phyloP scores from a whole-genome alignment of 2,888 invertebrate genomes.

The Carterocephalus palaemon region DNA sequence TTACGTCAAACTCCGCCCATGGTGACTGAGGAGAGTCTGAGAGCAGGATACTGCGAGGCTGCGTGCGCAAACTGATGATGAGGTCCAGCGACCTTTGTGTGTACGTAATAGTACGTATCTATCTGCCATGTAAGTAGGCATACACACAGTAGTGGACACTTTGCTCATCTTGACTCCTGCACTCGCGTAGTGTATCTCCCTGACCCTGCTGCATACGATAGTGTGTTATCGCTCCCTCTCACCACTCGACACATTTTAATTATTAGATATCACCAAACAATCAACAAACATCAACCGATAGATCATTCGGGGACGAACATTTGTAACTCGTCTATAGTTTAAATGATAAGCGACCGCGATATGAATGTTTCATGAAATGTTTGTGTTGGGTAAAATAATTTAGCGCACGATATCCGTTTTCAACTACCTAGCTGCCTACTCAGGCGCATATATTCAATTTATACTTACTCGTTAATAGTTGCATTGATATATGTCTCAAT shows the following conservation, averaged over 20 bases:
- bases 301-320: slow-evolving; percentile 4
- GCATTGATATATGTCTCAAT: too few relatives aligned
- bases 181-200: slow-evolving; percentile 46
- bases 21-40: too few relatives aligned
- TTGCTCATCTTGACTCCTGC: slow-evolving; percentile 46
- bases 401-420: background rate
- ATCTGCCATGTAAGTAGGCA: slow-evolving; percentile 1
- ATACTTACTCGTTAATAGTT: too few relatives aligned
- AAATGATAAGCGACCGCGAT: slow-evolving; percentile 9
- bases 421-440: too few relatives aligned
- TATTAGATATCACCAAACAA: slow-evolving; percentile 26
- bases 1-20: too few relatives aligned
- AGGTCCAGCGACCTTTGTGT: slow-evolving; percentile 1
- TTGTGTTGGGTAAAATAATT: slow-evolving; percentile 2
- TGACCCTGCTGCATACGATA: slow-evolving; percentile 55
- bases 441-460: too few relatives aligned
- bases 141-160: background rate
- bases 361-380: slow-evolving; percentile 6
- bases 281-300: slow-evolving; percentile 26
- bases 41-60: too few relatives aligned
- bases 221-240: slow-evolving; percentile 18
- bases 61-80: too few relatives aligned
- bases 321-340: slow-evolving; percentile 1
- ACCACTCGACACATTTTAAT: slow-evolving; percentile 18
- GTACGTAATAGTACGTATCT: background rate